Conservation (phyloP, 2,797 vertebrate genomes). For the Semaprochilodus insignis region DNA sequence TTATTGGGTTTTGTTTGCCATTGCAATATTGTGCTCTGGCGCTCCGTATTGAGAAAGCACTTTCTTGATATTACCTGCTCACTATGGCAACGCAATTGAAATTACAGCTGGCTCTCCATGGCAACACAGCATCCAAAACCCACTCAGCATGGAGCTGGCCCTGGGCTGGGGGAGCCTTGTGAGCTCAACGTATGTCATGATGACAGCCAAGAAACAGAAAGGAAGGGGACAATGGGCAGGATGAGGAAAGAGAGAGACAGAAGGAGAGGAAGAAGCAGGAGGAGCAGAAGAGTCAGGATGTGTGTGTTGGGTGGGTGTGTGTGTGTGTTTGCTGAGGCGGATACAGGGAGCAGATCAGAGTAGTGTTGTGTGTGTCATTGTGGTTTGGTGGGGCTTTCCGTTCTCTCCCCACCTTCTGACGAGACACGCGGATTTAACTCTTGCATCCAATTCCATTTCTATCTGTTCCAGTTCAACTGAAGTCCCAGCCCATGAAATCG, state of each 20-base stretch:
- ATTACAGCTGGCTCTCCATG: constrained; percentile 68
- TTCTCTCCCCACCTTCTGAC: constrained; percentile 32
- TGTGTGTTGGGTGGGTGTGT: not conserved
- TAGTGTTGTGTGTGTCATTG: constrained; percentile 36
- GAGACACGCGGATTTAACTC: constrained; percentile 51
- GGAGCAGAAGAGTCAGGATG: not conserved
- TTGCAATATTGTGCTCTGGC: constrained; percentile 22
- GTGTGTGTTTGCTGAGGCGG: not conserved
- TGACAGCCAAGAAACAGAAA: constrained; percentile 49
- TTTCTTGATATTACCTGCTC: constrained; percentile 61
- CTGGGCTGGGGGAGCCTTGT: constrained; percentile 45
- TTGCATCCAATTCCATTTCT: constrained; percentile 52
- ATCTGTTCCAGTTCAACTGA: constrained; percentile 60
- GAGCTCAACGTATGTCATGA: constrained; percentile 61
- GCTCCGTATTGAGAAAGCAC: constrained; percentile 31
- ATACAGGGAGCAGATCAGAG: constrained; percentile 25
- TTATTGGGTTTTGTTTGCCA: constrained; percentile 20
- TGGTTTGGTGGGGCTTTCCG: constrained; percentile 4
- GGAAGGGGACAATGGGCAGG: constrained; percentile 20
- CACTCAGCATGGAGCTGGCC: constrained; percentile 61
- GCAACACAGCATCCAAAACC: constrained; percentile 66
- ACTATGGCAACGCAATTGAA: constrained; percentile 55
- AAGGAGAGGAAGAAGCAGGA: constrained; percentile 4
- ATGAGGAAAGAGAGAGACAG: constrained; percentile 13
- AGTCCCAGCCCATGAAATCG: constrained; percentile 60